Evolutionary conservation across 1,140 invertebrate species (phyloP).

Genomic region (Temnothorax curvispinosus): DNA sequence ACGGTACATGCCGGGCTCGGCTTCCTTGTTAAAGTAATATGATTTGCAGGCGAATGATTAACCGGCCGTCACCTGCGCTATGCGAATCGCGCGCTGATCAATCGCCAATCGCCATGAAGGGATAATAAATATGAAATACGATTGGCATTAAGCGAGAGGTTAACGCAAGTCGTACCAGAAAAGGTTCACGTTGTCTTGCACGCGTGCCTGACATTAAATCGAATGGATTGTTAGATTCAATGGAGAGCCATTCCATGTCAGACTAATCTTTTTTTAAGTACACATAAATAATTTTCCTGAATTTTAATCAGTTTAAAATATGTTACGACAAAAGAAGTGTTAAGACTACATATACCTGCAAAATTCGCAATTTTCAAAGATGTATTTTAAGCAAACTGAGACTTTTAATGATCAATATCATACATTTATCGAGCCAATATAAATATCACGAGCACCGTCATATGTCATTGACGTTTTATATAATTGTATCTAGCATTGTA

Average conservation of each 20-base stretch:
- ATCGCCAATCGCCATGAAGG: constrained; percentile 41
- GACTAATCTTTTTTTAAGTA: background rate
- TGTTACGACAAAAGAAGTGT: background rate
- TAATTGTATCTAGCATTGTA: background rate
- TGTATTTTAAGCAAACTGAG: background rate
- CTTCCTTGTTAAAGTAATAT: constrained; percentile 8
- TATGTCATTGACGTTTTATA: background rate
- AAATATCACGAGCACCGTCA: background rate
- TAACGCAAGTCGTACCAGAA: constrained; percentile 59
- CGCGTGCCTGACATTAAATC: constrained; percentile 27
- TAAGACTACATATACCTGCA: background rate
- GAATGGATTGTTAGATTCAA: constrained; percentile 49
- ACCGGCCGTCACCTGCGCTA: constrained; percentile 18
- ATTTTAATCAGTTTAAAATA: background rate
- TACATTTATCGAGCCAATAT: background rate
- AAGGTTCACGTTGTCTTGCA: constrained; percentile 47
- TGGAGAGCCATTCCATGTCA: background rate
- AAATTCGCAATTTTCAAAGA: background rate
- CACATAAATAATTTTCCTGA: background rate
- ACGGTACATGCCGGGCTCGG: background rate
- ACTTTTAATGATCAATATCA: background rate
- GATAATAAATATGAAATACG: constrained; percentile 69
- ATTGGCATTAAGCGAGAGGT: constrained; percentile 72
- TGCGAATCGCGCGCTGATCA: constrained; percentile 29
- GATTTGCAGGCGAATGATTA: constrained; percentile 28